A percentile compares a stretch with the other conserved stretches of the same genome.
phyloP scores from a whole-genome alignment of 2,113 vertebrate genomes.

The Reinhardtius hippoglossoides region DNA sequence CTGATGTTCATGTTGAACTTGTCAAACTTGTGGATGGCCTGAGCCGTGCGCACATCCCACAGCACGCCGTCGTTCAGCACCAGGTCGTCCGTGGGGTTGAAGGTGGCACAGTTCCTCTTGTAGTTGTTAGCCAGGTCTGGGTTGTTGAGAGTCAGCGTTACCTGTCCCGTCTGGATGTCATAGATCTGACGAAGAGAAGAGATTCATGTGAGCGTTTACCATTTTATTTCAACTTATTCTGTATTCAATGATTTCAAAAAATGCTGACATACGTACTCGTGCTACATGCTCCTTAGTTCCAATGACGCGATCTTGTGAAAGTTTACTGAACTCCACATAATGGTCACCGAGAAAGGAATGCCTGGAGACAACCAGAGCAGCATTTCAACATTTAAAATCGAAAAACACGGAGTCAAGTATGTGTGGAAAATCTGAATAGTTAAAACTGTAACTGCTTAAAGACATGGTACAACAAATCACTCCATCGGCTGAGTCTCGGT shows the following conservation, averaged over 20 bases:
- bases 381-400: conserved; percentile 15
- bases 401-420: conserved; percentile 1
- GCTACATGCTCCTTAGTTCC: conserved; percentile 97
- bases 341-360: conserved; percentile 98
- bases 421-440: conserved; percentile 8
- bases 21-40: conserved; percentile 99
- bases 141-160: conserved; percentile 97
- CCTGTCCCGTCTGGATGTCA: conserved; percentile 98
- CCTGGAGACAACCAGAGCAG: conserved; percentile 77
- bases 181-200: conserved; percentile 89
- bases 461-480: conserved; percentile 13
- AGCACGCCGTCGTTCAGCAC: conserved; percentile 98
- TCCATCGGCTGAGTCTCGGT: background rate
- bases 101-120: conserved; percentile 99
- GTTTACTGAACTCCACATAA: conserved; percentile 99
- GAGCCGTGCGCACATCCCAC: conserved; percentile 96
- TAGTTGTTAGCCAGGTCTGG: conserved; percentile 99
- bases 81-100: conserved; percentile 98
- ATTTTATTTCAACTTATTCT: background rate
- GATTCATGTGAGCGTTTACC: conserved; percentile 59
- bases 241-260: background rate
- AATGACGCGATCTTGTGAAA: conserved; percentile 97
- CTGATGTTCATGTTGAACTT: conserved; percentile 99
- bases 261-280: conserved; percentile 89
- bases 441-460: conserved; percentile 32